Percentiles rank a stretch among this genome's conserved stretches.
These are phyloP conservation scores for Norana najaformis DNA, from an alignment of 2,888 invertebrate species.

Conservation along the genomic window DNA sequence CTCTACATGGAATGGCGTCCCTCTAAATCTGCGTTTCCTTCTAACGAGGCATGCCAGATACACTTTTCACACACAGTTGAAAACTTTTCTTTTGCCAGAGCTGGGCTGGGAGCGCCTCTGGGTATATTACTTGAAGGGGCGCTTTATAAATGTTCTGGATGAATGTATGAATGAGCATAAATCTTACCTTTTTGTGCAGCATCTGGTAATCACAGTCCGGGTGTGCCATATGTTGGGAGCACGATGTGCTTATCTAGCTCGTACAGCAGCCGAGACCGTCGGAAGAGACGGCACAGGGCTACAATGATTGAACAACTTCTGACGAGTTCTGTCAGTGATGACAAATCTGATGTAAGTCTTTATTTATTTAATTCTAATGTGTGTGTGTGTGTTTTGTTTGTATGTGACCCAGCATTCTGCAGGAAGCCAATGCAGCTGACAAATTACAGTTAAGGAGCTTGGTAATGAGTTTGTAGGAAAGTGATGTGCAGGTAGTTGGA, in stretches of 20 bases:
- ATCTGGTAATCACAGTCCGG: neutral
- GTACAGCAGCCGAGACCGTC: neutral
- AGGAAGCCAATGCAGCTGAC: neutral
- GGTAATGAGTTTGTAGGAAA: neutral
- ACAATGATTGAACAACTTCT: neutral
- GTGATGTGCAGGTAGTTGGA: too few relatives aligned
- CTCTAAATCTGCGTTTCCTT: too few relatives aligned
- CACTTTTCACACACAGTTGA: too few relatives aligned
- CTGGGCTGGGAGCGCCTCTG: too few relatives aligned
- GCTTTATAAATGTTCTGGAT: too few relatives aligned
- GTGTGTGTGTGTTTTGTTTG: neutral
- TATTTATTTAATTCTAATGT: neutral
- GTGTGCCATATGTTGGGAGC: neutral
- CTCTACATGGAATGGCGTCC: too few relatives aligned
- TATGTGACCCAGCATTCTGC: neutral
- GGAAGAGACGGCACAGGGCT: neutral
- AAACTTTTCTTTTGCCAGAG: too few relatives aligned
- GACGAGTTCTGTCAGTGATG: neutral
- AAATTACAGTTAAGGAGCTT: neutral
- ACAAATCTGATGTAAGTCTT: neutral
- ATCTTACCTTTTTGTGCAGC: neutral
- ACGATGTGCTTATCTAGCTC: neutral
- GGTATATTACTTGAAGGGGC: too few relatives aligned
- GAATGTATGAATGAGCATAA: too few relatives aligned
- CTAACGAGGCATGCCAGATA: too few relatives aligned